phyloP scores from a whole-genome alignment of 2,888 invertebrate genomes.

The Craniophora ligustri region DNA sequence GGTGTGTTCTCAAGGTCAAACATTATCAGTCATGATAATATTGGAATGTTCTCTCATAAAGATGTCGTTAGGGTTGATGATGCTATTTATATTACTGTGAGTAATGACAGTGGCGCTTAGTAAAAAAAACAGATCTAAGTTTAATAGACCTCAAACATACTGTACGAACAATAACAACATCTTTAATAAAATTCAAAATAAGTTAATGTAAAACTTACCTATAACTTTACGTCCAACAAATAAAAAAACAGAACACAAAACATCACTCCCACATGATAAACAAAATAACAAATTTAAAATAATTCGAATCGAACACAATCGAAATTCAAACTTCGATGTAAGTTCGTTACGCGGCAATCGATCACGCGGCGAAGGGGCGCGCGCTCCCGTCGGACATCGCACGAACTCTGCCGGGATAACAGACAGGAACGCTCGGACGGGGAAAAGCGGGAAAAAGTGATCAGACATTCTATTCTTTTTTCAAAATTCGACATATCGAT shows the following conservation, averaged over 20 bases:
- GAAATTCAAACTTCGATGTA: conserved; percentile 52
- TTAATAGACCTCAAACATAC: not conserved
- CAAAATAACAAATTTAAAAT: conserved; percentile 18
- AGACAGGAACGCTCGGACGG: conserved; percentile 29
- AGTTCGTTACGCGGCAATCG: conserved; percentile 59
- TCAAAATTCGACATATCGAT: conserved; percentile 52
- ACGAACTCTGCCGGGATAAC: conserved; percentile 68
- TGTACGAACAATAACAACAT: fast-evolving
- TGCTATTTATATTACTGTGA: not conserved
- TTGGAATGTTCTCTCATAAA: conserved; percentile 39
- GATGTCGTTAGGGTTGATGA: conserved; percentile 5
- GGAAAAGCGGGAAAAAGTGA: conserved; percentile 45
- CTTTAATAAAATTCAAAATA: too few species aligned
- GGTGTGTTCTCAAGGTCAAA: conserved; percentile 20
- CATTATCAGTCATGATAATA: conserved; percentile 23
- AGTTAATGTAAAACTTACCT: conserved; percentile 50
- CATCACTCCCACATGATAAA: conserved; percentile 52
- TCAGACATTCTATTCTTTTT: conserved; percentile 32
- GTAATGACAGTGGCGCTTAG: not conserved
- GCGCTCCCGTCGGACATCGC: conserved; percentile 71
- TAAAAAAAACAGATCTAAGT: not conserved
- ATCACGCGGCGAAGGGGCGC: conserved; percentile 61
- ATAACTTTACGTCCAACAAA: conserved; percentile 56
- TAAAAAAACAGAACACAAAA: conserved; percentile 38
- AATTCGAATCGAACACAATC: conserved; percentile 16